Conservation (phyloP, 2,113 vertebrate genomes). For the Phasianus colchicus region DNA sequence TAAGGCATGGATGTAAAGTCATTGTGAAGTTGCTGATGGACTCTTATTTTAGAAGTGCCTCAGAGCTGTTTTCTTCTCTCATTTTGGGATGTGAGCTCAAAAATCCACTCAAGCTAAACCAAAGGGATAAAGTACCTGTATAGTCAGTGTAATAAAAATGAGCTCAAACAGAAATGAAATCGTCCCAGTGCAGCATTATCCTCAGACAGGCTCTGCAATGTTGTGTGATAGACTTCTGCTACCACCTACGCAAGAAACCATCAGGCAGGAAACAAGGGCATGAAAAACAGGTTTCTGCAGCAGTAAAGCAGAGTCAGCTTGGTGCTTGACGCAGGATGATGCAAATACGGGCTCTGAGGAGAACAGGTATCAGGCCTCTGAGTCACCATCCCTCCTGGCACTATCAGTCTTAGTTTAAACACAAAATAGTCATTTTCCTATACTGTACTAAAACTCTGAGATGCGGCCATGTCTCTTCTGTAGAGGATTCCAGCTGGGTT, state of each 20-base stretch:
- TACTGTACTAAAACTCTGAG: neutral
- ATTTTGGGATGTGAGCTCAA: neutral
- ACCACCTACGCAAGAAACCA: neutral
- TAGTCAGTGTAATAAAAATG: neutral
- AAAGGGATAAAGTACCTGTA: neutral
- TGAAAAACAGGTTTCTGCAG: slow-evolving; percentile 10
- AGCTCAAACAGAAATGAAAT: neutral
- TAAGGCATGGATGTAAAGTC: neutral
- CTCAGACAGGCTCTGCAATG: neutral
- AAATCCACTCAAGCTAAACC: neutral
- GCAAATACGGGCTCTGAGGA: neutral
- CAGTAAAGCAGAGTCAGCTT: neutral
- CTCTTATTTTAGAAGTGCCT: neutral
- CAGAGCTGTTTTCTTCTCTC: neutral
- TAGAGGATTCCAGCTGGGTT: neutral
- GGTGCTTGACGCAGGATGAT: slow-evolving; percentile 20
- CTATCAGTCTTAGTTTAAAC: neutral
- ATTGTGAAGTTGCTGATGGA: neutral
- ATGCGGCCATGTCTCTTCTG: fast-evolving
- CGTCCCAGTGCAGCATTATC: neutral
- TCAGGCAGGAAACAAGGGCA: neutral
- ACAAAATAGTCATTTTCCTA: neutral
- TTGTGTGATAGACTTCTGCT: neutral
- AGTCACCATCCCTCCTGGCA: slow-evolving; percentile 27
- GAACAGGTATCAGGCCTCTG: neutral